phyloP scores from a whole-genome alignment of 1,140 invertebrate genomes.

The Chelonus insularis region DNA sequence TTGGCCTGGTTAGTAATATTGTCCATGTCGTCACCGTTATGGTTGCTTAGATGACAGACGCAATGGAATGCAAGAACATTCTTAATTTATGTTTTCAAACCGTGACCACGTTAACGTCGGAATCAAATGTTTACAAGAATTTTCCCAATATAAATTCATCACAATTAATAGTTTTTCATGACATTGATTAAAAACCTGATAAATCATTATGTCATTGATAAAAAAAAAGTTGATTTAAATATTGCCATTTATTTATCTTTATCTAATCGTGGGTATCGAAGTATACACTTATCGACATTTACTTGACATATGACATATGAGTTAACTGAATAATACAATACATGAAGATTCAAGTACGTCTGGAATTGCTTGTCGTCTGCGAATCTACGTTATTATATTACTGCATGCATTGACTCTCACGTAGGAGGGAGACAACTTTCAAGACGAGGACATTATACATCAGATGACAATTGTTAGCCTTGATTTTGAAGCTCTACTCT shows the following conservation, averaged over 20 bases:
- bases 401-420: background rate
- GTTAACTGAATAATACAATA: no score
- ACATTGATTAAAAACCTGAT: no score
- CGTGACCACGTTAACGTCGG: background rate
- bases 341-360: background rate
- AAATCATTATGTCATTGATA: no score
- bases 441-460: constrained; percentile 13
- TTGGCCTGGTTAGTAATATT: constrained; percentile 7
- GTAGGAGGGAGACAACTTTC: background rate
- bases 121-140: background rate
- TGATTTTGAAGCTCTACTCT: constrained; percentile 11
- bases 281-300: no score
- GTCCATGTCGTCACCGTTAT: constrained; percentile 17
- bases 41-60: constrained; percentile 12
- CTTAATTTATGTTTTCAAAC: background rate
- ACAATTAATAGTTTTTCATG: no score
- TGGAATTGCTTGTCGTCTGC: background rate
- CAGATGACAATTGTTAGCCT: constrained; percentile 23
- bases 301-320: no score
- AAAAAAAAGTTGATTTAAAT: no score
- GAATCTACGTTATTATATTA: background rate
- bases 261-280: no score
- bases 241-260: no score
- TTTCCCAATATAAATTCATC: no score
- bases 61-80: constrained; percentile 8